phyloP scores from a whole-genome alignment of 2,797 vertebrate species.

The Scleropages formosus region DNA sequence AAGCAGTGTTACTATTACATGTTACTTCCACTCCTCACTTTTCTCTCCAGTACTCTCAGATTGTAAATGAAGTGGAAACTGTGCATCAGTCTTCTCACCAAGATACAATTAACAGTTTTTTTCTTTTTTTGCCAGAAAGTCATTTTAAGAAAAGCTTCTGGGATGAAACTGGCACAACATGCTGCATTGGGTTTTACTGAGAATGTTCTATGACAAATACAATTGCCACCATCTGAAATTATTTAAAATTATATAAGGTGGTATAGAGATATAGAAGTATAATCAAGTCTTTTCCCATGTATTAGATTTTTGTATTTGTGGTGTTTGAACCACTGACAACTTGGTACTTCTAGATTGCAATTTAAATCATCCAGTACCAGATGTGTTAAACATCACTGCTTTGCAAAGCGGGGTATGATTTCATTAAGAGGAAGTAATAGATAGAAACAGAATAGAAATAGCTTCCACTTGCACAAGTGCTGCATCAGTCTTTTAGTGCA shows the following conservation, averaged over 20 bases:
- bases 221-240: conserved; percentile 8
- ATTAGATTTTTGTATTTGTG: neutral
- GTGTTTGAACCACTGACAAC: neutral
- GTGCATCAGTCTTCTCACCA: conserved; percentile 8
- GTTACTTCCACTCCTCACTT: conserved; percentile 9
- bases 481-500: conserved; percentile 6
- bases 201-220: conserved; percentile 23
- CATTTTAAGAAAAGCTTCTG: neutral
- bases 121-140: neutral
- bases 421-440: conserved; percentile 14
- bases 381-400: neutral
- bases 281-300: no score
- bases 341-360: conserved; percentile 7
- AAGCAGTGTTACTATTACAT: neutral
- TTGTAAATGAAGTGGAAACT: conserved; percentile 4
- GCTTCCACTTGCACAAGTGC: no score
- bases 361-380: neutral
- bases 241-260: neutral
- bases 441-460: neutral
- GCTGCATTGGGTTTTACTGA: conserved; percentile 14
- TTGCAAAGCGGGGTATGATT: neutral
- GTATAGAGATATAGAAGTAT: no score
- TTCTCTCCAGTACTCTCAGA: neutral
- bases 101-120: conserved; percentile 14
- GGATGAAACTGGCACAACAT: conserved; percentile 14